Evolutionary conservation across 2,797 vertebrate species (phyloP).

Genomic region (Tokudaia muenninki): DNA sequence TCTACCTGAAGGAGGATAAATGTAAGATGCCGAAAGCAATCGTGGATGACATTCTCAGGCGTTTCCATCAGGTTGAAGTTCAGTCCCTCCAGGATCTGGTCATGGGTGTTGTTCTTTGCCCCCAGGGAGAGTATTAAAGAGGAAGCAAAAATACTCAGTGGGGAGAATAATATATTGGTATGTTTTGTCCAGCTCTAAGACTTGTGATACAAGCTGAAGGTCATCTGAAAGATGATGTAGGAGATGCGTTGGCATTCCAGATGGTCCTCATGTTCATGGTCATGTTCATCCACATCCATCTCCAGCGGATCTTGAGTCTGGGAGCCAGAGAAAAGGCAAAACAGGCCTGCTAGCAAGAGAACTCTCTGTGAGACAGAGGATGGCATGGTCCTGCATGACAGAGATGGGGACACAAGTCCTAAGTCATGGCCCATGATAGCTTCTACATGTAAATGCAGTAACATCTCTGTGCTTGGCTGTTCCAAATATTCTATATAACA

Average conservation of each 20-base stretch:
- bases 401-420: background rate
- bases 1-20: slow-evolving; percentile 78
- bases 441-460: rapidly evolving
- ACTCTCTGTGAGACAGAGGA: background rate
- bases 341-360: slow-evolving; percentile 68
- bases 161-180: slow-evolving; percentile 93
- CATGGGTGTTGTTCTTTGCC: slow-evolving; percentile 86
- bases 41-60: slow-evolving; percentile 87
- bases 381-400: slow-evolving; percentile 67
- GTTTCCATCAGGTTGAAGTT: slow-evolving; percentile 88
- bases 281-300: rapidly evolving
- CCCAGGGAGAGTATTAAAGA: slow-evolving; percentile 91
- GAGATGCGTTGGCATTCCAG: slow-evolving; percentile 75
- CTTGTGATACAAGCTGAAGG: slow-evolving; percentile 89
- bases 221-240: slow-evolving; percentile 89
- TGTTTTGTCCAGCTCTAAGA: slow-evolving; percentile 83
- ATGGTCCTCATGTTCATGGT: rapidly evolving
- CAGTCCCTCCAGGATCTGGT: slow-evolving; percentile 89
- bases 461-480: rapidly evolving
- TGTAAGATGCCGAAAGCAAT: slow-evolving; percentile 88
- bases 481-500: rapidly evolving
- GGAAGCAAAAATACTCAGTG: slow-evolving; percentile 89
- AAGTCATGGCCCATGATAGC: background rate
- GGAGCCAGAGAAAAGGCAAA: slow-evolving; percentile 36
- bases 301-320: slow-evolving; percentile 1